Conservation (phyloP, 2,113 vertebrate genomes). For the Cervus canadensis region DNA sequence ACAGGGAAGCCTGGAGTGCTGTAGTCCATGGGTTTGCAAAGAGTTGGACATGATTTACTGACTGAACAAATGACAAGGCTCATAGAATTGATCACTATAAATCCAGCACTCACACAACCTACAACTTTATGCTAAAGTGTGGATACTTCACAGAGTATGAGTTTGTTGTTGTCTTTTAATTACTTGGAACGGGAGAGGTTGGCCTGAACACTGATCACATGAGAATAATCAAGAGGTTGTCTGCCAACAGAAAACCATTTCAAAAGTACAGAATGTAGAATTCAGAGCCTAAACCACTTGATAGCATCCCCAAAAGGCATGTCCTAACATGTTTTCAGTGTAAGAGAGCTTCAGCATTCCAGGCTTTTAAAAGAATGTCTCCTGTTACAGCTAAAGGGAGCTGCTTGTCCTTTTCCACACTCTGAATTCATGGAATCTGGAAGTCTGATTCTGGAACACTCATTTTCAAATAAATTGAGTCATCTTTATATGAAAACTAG, state of each 20-base stretch:
- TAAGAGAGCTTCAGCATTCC: conserved; percentile 74
- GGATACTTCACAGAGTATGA: background rate
- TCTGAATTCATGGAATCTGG: conserved; percentile 60
- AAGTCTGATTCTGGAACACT: conserved; percentile 45
- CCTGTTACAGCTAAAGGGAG: conserved; percentile 66
- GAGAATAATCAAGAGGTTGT: conserved; percentile 72
- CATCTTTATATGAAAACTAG: background rate
- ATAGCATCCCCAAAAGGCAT: conserved; percentile 71
- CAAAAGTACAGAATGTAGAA: conserved; percentile 68
- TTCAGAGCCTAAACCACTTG: conserved; percentile 73
- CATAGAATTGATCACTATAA: background rate
- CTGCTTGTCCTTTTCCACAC: conserved; percentile 62
- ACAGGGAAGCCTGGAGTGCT: background rate
- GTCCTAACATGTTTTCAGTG: conserved; percentile 72
- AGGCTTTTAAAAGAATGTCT: conserved; percentile 65
- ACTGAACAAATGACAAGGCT: background rate
- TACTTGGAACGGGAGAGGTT: conserved; percentile 62
- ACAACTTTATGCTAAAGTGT: conserved; percentile 33
- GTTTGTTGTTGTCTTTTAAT: background rate
- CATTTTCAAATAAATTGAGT: background rate
- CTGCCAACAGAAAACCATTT: conserved; percentile 61
- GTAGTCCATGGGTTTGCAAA: background rate
- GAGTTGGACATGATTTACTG: background rate
- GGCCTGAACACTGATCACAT: conserved; percentile 70
- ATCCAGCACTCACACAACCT: background rate